These are phyloP conservation scores for Hylaea fasciaria DNA, from an alignment of 2,888 invertebrate genomes.

Conservation along the genomic window DNA sequence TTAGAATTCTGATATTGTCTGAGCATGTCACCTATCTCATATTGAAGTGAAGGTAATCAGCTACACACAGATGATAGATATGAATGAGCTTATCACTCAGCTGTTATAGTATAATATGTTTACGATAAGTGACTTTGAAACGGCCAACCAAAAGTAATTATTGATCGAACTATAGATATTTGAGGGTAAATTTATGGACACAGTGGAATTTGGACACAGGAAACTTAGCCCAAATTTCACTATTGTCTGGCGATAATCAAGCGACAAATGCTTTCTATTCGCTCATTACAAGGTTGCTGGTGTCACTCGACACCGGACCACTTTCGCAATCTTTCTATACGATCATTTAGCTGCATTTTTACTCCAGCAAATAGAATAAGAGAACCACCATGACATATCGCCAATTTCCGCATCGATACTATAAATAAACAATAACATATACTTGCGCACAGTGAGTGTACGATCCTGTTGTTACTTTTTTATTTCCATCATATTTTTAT, in stretches of 20 bases:
- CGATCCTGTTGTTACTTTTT: constrained; percentile 62
- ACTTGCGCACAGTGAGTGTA: constrained; percentile 66
- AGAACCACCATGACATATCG: constrained; percentile 77
- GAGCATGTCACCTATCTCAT: too few species aligned
- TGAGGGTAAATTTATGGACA: constrained; percentile 12
- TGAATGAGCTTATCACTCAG: constrained; percentile 24
- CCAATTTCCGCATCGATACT: constrained; percentile 76
- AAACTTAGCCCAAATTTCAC: constrained; percentile 65
- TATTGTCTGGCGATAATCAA: constrained; percentile 68
- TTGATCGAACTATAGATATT: constrained; percentile 19
- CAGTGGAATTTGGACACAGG: constrained; percentile 51
- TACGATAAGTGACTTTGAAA: neutral
- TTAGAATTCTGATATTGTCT: too few species aligned
- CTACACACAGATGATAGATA: neutral
- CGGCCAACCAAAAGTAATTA: neutral
- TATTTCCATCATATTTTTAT: constrained; percentile 68
- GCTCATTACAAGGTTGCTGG: constrained; percentile 74
- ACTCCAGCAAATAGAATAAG: constrained; percentile 70
- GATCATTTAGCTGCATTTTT: constrained; percentile 71
- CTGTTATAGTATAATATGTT: neutral
- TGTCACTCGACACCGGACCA: constrained; percentile 73
- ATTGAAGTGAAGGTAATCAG: too few species aligned
- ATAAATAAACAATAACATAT: constrained; percentile 79
- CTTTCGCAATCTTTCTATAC: constrained; percentile 77
- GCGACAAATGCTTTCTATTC: constrained; percentile 77